A percentile compares a stretch with the other conserved stretches of the same genome.
phyloP scores from a whole-genome alignment of 1,140 invertebrate species.

The Eriocheir sinensis region DNA sequence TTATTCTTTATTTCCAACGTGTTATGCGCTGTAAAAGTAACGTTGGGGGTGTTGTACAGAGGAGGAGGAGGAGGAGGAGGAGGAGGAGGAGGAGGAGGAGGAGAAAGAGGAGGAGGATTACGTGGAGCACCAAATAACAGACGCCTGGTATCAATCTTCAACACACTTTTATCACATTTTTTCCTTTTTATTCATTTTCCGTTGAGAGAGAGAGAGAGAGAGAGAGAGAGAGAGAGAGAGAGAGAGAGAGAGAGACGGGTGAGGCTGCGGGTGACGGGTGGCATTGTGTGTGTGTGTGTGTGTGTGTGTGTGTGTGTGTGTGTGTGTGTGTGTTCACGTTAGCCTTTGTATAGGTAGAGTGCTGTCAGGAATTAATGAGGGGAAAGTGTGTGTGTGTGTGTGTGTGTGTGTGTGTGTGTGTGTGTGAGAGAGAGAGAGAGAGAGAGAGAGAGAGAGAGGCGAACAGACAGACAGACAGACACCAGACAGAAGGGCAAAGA shows the following conservation, averaged over 20 bases:
- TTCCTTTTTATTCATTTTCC: too few relatives aligned
- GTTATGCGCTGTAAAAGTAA: too few relatives aligned
- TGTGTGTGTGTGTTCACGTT: background rate
- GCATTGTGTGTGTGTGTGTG: conserved; percentile 1
- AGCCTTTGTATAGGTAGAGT: background rate
- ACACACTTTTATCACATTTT: too few relatives aligned
- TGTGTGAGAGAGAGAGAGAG: background rate
- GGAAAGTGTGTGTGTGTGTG: background rate
- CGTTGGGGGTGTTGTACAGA: too few relatives aligned
- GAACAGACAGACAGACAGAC: background rate
- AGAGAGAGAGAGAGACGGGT: background rate
- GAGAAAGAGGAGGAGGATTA: background rate
- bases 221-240: background rate
- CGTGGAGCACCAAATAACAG: too few relatives aligned
- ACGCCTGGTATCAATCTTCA: too few relatives aligned
- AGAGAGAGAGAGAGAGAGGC: background rate
- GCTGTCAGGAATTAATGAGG: too few relatives aligned
- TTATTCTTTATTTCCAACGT: too few relatives aligned
- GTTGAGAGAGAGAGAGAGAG: background rate
- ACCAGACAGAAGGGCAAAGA: background rate
- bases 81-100: background rate
- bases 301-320: conserved; percentile 14
- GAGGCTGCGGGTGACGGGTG: too few relatives aligned
- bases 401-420: background rate
- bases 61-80: background rate